Percentiles rank a stretch among this genome's conserved stretches.
phyloP scores from a whole-genome alignment of 2,797 vertebrate species.

The Phataginus tetradactyla region DNA sequence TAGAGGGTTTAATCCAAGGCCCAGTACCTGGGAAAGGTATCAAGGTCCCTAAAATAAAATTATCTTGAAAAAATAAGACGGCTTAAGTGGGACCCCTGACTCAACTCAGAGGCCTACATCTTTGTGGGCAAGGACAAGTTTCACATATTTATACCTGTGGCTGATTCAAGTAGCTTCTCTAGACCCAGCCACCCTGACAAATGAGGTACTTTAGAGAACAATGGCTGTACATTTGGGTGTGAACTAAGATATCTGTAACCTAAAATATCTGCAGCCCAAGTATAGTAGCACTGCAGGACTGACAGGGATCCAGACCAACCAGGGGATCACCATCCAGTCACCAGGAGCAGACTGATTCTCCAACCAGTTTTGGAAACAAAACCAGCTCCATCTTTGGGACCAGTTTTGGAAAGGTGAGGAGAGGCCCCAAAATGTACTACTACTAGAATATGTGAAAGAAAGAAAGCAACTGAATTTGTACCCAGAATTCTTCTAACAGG shows the following conservation, averaged over 20 bases:
- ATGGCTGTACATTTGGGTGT: neutral
- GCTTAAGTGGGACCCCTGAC: neutral
- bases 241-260: neutral
- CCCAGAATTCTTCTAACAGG: neutral
- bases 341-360: neutral
- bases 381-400: neutral
- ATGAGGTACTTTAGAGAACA: neutral
- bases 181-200: neutral
- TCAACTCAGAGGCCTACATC: neutral
- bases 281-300: neutral
- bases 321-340: neutral
- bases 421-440: neutral
- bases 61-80: neutral
- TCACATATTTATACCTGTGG: neutral
- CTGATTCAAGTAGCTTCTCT: neutral
- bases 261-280: neutral
- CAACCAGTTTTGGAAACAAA: conserved; percentile 34
- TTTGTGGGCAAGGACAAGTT: neutral
- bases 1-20: neutral
- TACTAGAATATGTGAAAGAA: neutral
- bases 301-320: neutral
- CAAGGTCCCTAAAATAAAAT: conserved; percentile 1
- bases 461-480: neutral
- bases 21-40: neutral
- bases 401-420: conserved; percentile 20